phyloP scores from a whole-genome alignment of 2,797 vertebrate genomes.

The Fratercula arctica region DNA sequence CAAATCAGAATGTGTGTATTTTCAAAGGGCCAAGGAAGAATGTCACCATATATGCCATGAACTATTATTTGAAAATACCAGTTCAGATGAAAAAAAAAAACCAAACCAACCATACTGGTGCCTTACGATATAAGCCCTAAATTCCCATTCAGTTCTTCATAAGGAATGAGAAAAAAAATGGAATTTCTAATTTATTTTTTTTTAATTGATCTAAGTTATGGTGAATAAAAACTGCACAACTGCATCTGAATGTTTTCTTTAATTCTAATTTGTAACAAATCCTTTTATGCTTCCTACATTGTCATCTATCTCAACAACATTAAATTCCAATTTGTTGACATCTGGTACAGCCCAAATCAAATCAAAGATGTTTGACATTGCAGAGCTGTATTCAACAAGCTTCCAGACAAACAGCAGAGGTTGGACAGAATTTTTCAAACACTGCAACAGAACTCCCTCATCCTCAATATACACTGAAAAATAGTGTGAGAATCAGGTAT shows the following conservation, averaged over 20 bases:
- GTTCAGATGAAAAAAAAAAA: not conserved
- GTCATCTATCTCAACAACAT: conserved; percentile 69
- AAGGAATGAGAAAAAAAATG: conserved; percentile 20
- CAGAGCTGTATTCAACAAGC: conserved; percentile 14
- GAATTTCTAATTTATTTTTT: conserved; percentile 22
- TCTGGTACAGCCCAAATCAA: conserved; percentile 69
- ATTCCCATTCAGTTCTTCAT: not conserved
- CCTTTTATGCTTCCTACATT: conserved; percentile 62
- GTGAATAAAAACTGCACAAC: conserved; percentile 39
- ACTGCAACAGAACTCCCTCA: not conserved
- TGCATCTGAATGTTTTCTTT: conserved; percentile 59
- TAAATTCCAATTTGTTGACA: conserved; percentile 70
- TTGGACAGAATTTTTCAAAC: conserved; percentile 20
- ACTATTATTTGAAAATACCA: not conserved
- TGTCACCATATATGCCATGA: not conserved
- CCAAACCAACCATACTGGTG: fast-evolving
- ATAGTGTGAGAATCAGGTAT: not conserved
- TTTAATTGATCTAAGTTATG: not conserved
- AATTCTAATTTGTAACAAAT: conserved; percentile 68
- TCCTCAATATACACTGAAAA: not conserved
- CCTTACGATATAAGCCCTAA: not conserved
- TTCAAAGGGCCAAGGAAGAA: not conserved
- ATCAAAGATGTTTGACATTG: conserved; percentile 65
- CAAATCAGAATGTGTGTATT: not conserved
- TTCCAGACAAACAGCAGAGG: conserved; percentile 51